Conservation (phyloP, 35 echinoderm and acorn worm genomes). For the Stichopus chloronotus region DNA sequence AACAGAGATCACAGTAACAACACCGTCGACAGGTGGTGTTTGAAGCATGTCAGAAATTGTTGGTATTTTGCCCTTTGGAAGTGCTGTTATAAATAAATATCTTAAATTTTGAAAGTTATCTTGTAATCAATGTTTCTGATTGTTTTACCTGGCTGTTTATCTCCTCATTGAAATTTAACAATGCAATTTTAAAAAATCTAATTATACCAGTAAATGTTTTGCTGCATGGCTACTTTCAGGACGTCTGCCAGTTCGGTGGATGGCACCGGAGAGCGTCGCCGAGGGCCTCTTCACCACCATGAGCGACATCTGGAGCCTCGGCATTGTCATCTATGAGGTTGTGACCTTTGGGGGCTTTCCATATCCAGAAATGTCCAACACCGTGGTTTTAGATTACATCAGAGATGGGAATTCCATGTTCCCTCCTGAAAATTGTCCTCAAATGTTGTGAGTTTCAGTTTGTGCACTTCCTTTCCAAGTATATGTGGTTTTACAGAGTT, state of each 20-base stretch:
- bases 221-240: constrained; percentile 21
- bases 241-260: constrained; percentile 85
- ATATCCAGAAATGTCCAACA: constrained; percentile 80
- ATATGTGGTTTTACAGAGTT: neutral
- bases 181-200: too few relatives aligned
- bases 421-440: constrained; percentile 73
- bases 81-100: too few relatives aligned
- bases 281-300: constrained; percentile 90
- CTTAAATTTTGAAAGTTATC: too few relatives aligned
- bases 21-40: too few relatives aligned
- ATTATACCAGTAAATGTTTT: too few relatives aligned
- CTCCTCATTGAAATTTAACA: too few relatives aligned
- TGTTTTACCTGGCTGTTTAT: too few relatives aligned
- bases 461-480: neutral
- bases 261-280: constrained; percentile 88
- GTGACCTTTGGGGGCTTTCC: constrained; percentile 93
- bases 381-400: constrained; percentile 80
- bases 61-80: too few relatives aligned
- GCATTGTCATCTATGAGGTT: constrained; percentile 85
- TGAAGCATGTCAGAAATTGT: too few relatives aligned
- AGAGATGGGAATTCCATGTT: constrained; percentile 73
- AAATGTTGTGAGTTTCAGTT: constrained; percentile 72
- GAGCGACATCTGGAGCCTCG: constrained; percentile 86
- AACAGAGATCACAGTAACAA: too few relatives aligned
- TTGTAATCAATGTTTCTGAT: too few relatives aligned